A percentile compares a stretch with the other conserved stretches of the same genome.
Conservation (phyloP, 2,888 invertebrate species). For the Heliconius erato region DNA sequence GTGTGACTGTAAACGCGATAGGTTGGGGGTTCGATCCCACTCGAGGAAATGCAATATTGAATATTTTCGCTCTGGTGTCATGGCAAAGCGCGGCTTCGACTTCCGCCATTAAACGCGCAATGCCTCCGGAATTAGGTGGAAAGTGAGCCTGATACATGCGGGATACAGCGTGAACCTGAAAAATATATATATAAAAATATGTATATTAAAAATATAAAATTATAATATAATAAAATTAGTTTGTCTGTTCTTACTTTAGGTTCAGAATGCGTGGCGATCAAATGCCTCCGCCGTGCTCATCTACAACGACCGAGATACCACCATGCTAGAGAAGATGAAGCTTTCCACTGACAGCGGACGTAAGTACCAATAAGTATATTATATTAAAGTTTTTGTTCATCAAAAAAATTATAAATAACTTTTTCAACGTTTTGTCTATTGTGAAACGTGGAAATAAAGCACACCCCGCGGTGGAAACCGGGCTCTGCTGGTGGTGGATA, state of each 20-base stretch:
- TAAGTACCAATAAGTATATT: slow-evolving; percentile 78
- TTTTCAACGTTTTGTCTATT: neutral
- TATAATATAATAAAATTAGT: neutral
- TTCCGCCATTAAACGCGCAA: no score
- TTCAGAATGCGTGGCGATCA: slow-evolving; percentile 90
- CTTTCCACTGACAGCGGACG: slow-evolving; percentile 88
- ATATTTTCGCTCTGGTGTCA: no score
- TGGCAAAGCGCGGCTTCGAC: no score
- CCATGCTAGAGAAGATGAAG: slow-evolving; percentile 91
- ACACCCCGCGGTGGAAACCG: neutral
- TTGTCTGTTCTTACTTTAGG: slow-evolving; percentile 66
- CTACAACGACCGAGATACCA: slow-evolving; percentile 91
- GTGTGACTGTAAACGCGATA: no score
- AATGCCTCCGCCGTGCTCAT: slow-evolving; percentile 93
- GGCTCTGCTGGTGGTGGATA: neutral
- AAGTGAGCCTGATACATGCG: no score
- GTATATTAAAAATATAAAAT: neutral
- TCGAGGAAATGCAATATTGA: no score
- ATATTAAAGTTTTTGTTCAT: neutral
- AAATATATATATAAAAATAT: no score
- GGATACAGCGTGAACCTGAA: no score
- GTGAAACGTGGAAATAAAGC: neutral
- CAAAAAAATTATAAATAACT: no score
- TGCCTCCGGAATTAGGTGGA: no score
- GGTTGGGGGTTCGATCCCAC: no score